phyloP scores from a whole-genome alignment of 2,888 invertebrate genomes.

The Cabera pusaria region DNA sequence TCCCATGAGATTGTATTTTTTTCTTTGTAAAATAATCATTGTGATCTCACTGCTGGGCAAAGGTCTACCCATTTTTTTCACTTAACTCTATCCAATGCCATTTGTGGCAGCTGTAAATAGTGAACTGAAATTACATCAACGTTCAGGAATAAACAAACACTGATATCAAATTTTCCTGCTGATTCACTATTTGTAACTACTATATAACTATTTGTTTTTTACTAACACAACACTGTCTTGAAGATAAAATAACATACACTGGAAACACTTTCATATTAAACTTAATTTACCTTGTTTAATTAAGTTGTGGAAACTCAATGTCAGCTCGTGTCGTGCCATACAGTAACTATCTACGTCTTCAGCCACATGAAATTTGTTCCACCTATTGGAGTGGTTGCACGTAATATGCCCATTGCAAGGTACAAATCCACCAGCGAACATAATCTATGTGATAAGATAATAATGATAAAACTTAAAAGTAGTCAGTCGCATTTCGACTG shows the following conservation, averaged over 20 bases:
- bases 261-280: too few species aligned
- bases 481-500: constrained; percentile 32
- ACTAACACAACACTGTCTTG: constrained; percentile 1
- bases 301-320: constrained; percentile 77
- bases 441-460: constrained; percentile 78
- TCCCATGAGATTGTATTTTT: too few species aligned
- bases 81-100: too few species aligned
- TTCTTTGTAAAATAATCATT: too few species aligned
- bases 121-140: too few species aligned
- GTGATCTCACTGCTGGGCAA: too few species aligned
- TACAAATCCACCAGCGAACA: constrained; percentile 73
- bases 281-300: constrained; percentile 76
- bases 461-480: constrained; percentile 40
- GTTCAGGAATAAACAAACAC: constrained; percentile 5
- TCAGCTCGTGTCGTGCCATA: constrained; percentile 75
- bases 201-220: too few species aligned
- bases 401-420: constrained; percentile 69
- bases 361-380: constrained; percentile 38
- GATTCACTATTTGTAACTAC: too few species aligned
- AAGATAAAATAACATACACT: too few species aligned
- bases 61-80: too few species aligned
- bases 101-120: too few species aligned
- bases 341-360: constrained; percentile 47
- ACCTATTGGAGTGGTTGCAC: constrained; percentile 59
- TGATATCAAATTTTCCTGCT: constrained; percentile 1